phyloP scores from a whole-genome alignment of 1,140 invertebrate genomes.

The Pseudomyrmex dendroicus region DNA sequence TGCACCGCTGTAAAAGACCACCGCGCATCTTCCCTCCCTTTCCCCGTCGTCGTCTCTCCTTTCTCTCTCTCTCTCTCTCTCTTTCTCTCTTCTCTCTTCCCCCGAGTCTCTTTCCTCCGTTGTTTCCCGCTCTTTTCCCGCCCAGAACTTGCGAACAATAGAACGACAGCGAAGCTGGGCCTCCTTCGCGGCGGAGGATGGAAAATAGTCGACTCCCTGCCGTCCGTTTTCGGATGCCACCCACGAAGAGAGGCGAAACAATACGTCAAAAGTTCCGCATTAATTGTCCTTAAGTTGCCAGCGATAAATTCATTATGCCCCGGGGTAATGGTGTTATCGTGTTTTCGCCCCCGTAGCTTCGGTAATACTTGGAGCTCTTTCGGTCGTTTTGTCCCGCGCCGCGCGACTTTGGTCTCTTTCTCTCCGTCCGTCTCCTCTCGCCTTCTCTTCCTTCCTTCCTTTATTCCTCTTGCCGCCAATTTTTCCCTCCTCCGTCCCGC shows the following conservation, averaged over 20 bases:
- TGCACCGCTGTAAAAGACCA: constrained; percentile 44
- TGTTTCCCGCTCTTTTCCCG: too few species aligned
- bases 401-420: constrained; percentile 1
- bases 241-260: constrained; percentile 62
- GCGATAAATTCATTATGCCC: constrained; percentile 73
- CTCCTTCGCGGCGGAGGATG: background rate
- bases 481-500: constrained; percentile 26
- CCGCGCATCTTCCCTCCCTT: too few species aligned
- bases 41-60: background rate
- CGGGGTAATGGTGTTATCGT: constrained; percentile 73
- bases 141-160: constrained; percentile 47
- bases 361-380: constrained; percentile 44
- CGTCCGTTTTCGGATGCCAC: constrained; percentile 64
- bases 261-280: constrained; percentile 74
- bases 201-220: constrained; percentile 33
- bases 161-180: constrained; percentile 22
- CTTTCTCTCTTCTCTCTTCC: background rate
- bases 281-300: constrained; percentile 74
- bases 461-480: constrained; percentile 62
- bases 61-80: background rate
- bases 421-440: background rate
- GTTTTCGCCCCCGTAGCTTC: constrained; percentile 66
- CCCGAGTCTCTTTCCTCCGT: background rate
- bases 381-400: constrained; percentile 49
- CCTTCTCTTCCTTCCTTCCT: constrained; percentile 17